Percentiles rank a stretch among this genome's conserved stretches.
phyloP scores from a whole-genome alignment of 2,888 invertebrate species.

The Frankliniella fusca region DNA sequence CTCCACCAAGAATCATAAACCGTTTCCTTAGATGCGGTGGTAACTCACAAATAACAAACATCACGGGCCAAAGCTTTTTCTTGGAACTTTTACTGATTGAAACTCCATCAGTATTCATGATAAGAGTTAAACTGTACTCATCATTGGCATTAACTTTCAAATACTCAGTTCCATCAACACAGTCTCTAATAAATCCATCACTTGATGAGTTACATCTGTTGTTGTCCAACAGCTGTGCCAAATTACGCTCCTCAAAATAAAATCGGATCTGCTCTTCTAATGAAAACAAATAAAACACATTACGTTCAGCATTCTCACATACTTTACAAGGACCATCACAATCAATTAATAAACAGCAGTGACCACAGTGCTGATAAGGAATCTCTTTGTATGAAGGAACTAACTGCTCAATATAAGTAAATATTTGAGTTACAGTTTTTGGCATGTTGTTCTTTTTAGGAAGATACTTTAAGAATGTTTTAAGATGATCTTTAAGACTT shows the following conservation, averaged over 20 bases:
- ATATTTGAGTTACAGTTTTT: background rate
- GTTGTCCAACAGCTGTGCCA: background rate
- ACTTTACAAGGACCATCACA: background rate
- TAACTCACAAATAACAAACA: background rate
- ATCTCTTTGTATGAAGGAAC: background rate
- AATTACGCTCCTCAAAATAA: background rate
- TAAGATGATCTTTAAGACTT: background rate
- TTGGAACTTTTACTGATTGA: background rate
- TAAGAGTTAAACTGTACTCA: background rate
- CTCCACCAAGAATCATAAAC: background rate
- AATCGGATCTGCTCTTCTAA: background rate
- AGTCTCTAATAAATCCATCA: background rate
- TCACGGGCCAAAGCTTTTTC: background rate
- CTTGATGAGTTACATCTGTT: background rate
- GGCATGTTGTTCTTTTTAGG: background rate
- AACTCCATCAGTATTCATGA: background rate
- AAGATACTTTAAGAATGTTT: background rate
- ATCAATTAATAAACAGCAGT: background rate
- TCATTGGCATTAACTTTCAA: background rate
- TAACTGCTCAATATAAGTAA: background rate
- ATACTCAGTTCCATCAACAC: background rate
- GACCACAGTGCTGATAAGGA: background rate
- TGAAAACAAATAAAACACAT: background rate
- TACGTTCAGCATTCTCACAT: background rate
- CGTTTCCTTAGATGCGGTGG: background rate